Base-by-base conservation (phyloP, 2,797 vertebrate genomes). In the Cossypha heuglini region DNA sequence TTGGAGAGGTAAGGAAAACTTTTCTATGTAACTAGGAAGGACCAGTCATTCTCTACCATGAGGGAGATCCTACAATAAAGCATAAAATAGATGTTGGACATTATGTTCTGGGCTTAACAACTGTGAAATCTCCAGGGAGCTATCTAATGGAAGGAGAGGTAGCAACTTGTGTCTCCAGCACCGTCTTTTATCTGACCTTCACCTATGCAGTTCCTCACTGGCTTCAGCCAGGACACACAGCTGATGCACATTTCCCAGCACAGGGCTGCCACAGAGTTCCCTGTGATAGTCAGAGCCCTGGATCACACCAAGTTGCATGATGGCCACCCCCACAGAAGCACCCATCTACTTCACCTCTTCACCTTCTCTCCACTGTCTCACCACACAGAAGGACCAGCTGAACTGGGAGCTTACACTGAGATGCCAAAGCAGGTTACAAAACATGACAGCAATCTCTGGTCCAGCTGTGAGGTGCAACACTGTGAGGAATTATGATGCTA, bases 201-300 rank as follows among this genome's bases (percentile, higher is more conserved):
- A n/a, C 29, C 51, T 31, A 3, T 10, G 14, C 25, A 85, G 58
- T 12, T 72, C 38, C 46, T 67, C 58, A 6, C 33, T 26, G 31
- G 19, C 46, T 88, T 58, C 46, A 71, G 42, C 15, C 11, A 6
- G 43, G 66, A 77, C 37, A 51, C 46, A 19, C 0, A 0, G 1
- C 31, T 49, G 37, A 21, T 0, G 0, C 17, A 11, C 0, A 0
- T 28, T 46, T 62, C 35, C 51, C 2, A 2, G 31, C 54, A 54
- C 3, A 0, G 1, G 25, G 35, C 59, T 83, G 18, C 31, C 28
- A 46, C 1, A 1, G 33, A 79, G 37, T 15, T 31, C 9, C 0
- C 0, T 22, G 15, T 5, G 0, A 58, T 62, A 66, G 55, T 5
- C 67, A 51, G 18, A 68, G 33, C 31, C 29, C 49, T 6, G 8